These are phyloP conservation scores for Pedionomus torquatus DNA, from an alignment of 2,113 vertebrate species.

Conservation along the genomic window DNA sequence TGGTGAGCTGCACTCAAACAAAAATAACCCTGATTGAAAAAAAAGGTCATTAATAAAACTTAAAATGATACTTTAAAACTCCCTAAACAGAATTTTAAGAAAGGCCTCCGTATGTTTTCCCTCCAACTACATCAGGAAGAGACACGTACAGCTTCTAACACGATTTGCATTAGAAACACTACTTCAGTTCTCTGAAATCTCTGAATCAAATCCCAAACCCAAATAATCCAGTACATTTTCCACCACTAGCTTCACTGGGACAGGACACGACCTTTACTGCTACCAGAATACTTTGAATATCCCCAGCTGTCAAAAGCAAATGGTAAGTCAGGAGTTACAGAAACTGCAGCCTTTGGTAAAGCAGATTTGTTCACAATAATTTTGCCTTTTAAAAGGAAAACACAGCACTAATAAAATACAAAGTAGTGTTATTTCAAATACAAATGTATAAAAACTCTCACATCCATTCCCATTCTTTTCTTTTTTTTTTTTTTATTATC, in stretches of 20 bases:
- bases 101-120: background rate
- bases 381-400: constrained; percentile 39
- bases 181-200: background rate
- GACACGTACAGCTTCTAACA: background rate
- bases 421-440: constrained; percentile 45
- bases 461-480: background rate
- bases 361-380: background rate
- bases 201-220: background rate
- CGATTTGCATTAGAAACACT: background rate
- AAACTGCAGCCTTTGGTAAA: constrained; percentile 9
- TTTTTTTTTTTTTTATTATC: background rate
- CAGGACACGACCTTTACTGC: background rate
- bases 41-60: background rate
- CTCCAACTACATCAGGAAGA: background rate
- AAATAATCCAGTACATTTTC: background rate
- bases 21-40: constrained; percentile 31
- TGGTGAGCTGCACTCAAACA: constrained; percentile 41
- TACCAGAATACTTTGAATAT: background rate
- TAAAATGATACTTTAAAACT: background rate
- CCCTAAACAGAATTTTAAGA: background rate
- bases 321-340: background rate
- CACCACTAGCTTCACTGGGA: background rate
- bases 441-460: background rate
- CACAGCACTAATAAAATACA: constrained; percentile 11
- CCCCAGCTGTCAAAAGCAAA: constrained; percentile 9